Evolutionary conservation across 2,113 vertebrate genomes (phyloP).

Genomic region (Apteryx mantelli): DNA sequence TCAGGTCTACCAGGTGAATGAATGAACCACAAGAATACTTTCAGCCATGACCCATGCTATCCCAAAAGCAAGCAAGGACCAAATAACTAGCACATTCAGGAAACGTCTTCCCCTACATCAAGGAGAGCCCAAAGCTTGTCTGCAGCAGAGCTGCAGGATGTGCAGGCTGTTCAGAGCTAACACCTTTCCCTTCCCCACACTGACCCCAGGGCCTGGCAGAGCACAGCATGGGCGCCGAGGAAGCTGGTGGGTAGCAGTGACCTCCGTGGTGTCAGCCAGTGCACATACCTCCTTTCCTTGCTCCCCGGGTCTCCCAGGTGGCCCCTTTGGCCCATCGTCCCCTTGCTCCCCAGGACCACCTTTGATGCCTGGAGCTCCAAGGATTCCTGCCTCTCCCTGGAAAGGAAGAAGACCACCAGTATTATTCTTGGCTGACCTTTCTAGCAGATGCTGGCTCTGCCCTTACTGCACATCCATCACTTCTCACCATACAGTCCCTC

Average conservation of each 20-base stretch:
- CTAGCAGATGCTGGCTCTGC: not conserved
- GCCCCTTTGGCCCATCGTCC: slow-evolving; percentile 73
- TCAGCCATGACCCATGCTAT: not conserved
- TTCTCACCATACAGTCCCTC: not conserved
- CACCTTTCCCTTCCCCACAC: not conserved
- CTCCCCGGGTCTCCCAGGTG: slow-evolving; percentile 70
- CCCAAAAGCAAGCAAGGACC: not conserved
- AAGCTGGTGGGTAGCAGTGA: rapidly evolving
- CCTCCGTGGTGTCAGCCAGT: rapidly evolving
- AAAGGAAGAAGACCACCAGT: not conserved
- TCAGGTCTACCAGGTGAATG: not conserved
- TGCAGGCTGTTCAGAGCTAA: not conserved
- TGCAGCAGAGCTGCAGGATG: not conserved
- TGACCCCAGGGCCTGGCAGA: not conserved
- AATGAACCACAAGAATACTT: not conserved
- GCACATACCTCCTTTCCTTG: slow-evolving; percentile 79
- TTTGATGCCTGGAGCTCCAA: slow-evolving; percentile 72
- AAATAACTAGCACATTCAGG: not conserved
- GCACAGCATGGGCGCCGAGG: not conserved
- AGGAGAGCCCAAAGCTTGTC: not conserved
- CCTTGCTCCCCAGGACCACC: slow-evolving; percentile 80
- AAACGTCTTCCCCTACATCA: not conserved
- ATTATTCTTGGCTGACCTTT: not conserved
- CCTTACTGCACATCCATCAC: not conserved
- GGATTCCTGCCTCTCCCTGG: slow-evolving; percentile 81